Evolutionary conservation across 2,113 vertebrate genomes (phyloP).

Genomic region (Oxyruncus cristatus): DNA sequence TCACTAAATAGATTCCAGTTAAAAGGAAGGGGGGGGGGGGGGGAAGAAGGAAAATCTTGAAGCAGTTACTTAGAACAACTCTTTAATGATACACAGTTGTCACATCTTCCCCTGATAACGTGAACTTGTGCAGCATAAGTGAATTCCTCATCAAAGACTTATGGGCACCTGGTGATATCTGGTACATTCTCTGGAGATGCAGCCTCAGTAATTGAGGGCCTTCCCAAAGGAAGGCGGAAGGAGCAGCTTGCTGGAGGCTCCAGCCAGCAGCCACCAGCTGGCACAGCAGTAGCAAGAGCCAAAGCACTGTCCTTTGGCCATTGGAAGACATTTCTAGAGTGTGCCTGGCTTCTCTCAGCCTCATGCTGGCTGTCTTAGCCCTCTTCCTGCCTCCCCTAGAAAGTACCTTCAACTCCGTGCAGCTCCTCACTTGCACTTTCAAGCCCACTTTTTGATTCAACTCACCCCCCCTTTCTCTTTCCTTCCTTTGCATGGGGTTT

Average conservation of each 20-base stretch:
- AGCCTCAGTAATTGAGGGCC: rapidly evolving
- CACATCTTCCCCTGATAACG: neutral
- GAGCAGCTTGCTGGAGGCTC: neutral
- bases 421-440: neutral
- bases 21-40: rapidly evolving
- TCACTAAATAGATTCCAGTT: neutral
- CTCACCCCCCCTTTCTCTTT: neutral
- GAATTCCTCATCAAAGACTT: neutral
- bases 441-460: neutral
- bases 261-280: neutral
- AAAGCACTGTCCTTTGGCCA: neutral
- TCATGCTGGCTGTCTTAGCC: neutral
- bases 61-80: neutral
- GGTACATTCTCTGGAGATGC: neutral
- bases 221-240: neutral
- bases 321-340: neutral
- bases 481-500: neutral
- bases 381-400: neutral
- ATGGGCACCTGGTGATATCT: neutral
- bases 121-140: neutral
- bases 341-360: neutral
- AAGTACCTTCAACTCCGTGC: neutral
- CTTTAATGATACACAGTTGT: neutral
- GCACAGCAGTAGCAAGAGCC: neutral
- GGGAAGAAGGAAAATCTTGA: neutral